Evolutionary conservation across 2,797 vertebrate species (phyloP).

Genomic region (Nannoperca obscura): DNA sequence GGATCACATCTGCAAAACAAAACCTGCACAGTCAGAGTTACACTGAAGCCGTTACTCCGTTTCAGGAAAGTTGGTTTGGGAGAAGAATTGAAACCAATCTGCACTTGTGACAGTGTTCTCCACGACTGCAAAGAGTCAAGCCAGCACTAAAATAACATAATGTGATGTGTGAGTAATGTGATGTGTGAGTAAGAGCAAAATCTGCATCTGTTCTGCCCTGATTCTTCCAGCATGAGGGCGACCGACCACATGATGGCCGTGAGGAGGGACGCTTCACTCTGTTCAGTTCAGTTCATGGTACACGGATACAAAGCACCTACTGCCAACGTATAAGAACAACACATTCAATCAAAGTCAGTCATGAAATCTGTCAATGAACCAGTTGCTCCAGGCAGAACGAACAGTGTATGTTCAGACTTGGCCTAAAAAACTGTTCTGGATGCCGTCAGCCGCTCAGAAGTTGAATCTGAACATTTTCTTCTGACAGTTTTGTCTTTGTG

Average conservation of each 20-base stretch:
- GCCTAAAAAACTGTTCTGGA: not conserved
- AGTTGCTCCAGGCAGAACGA: not conserved
- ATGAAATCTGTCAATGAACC: not conserved
- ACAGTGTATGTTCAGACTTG: not conserved
- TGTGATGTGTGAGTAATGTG: conserved; percentile 69
- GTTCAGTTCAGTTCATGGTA: not conserved
- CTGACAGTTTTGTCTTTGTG: not conserved
- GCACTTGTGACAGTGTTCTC: conserved; percentile 4
- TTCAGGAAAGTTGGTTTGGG: not conserved
- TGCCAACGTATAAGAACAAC: not conserved
- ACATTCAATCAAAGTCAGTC: not conserved
- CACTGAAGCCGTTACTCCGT: not conserved
- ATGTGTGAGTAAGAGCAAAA: too few relatives aligned
- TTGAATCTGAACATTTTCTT: too few relatives aligned
- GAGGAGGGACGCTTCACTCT: conserved; percentile 12
- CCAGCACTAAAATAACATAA: conserved; percentile 52
- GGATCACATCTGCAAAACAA: not conserved
- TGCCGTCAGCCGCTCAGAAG: not conserved
- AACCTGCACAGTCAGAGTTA: not conserved
- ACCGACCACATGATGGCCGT: conserved; percentile 26
- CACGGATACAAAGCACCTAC: not conserved
- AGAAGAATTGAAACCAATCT: conserved; percentile 5
- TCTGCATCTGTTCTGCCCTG: conserved; percentile 56
- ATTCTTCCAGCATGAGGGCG: conserved; percentile 41
- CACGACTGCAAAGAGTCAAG: conserved; percentile 30